A percentile compares a stretch with the other conserved stretches of the same genome.
Evolutionary conservation across 2,797 vertebrate species (phyloP).

Genomic region (Tympanoctomys barrerae): DNA sequence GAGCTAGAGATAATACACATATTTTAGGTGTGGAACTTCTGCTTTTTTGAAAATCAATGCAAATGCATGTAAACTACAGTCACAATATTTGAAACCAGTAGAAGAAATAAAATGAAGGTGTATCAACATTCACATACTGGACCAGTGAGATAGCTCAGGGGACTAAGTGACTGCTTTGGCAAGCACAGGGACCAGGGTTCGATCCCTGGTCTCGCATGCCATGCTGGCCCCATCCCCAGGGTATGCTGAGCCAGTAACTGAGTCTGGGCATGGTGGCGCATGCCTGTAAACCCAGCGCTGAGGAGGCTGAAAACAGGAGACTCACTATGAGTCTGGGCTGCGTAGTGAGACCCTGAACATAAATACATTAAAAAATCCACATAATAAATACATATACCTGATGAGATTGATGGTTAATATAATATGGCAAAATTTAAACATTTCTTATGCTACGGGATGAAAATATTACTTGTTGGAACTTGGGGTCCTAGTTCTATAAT

Average conservation of each 20-base stretch:
- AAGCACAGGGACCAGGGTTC: too few species aligned
- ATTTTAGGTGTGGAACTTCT: neutral
- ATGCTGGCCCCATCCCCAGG: too few species aligned
- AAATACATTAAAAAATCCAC: neutral
- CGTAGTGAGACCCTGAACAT: too few species aligned
- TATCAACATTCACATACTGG: neutral
- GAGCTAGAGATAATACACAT: neutral
- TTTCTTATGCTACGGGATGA: neutral
- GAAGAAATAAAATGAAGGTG: neutral
- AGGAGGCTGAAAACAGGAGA: too few species aligned
- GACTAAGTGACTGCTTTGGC: too few species aligned
- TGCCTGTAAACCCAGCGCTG: too few species aligned
- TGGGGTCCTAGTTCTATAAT: neutral
- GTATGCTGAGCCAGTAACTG: too few species aligned
- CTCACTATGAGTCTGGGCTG: too few species aligned
- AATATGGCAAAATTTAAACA: neutral
- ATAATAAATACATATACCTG: neutral
- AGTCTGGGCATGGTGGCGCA: too few species aligned
- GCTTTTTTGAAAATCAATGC: neutral
- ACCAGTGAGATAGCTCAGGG: too few species aligned
- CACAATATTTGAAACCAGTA: neutral
- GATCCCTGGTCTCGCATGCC: too few species aligned
- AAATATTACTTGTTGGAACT: neutral
- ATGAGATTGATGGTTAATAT: neutral
- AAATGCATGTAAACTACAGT: neutral